Base-by-base conservation (phyloP, 2,797 vertebrate species). In the Phoeniculus purpureus region DNA sequence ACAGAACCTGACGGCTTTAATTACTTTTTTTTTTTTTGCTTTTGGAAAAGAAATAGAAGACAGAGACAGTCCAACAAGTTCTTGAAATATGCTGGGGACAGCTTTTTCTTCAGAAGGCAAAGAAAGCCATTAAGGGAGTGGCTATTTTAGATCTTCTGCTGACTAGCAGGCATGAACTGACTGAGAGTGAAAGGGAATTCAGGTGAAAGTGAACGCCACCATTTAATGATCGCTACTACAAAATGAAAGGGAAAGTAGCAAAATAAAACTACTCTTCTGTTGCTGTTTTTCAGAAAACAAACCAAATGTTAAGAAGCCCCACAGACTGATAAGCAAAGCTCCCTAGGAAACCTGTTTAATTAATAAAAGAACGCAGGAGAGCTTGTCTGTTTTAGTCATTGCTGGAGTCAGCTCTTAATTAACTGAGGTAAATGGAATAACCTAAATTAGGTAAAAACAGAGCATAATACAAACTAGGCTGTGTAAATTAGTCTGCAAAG, bases 51-150 rank as follows among this genome's bases (percentile, higher is more conserved):
- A 92, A 92, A 80, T 82, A 68, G 51, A 90, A 78, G 84, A 91
- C 90, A 89, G 79, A 94, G 90, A 94, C 94, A 81, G 95, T 94
- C 94, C 93, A 94, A 93, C 95, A 85, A 96, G 94, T 96, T 96
- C 94, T 81, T 94, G 81, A 89, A 96, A 94, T 89, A 95, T 94
- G 90, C 95, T 96, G 55, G 94, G 94, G 92, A 96, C 92, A 95
- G 95, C 93, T 82, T 90, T 94, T 94, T 93, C 92, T 95, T 95
- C 71, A 89, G 89, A 90, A 93, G 92, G 89, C 40, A 75, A 92
- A 85, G 84, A 90, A 92, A 94, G 92, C 89, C 62, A 96, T 94
- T 96, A 95, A 96, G 94, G 95, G 94, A 95, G 94, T 96, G 94
- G 94, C 81, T 89, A 92, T 93, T 93, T 94, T 72, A 95, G 92